Evolutionary conservation across 2,113 vertebrate species (phyloP), one percentile per base, ranked within the genome.

Genomic region (Uria lomvia): DNA sequence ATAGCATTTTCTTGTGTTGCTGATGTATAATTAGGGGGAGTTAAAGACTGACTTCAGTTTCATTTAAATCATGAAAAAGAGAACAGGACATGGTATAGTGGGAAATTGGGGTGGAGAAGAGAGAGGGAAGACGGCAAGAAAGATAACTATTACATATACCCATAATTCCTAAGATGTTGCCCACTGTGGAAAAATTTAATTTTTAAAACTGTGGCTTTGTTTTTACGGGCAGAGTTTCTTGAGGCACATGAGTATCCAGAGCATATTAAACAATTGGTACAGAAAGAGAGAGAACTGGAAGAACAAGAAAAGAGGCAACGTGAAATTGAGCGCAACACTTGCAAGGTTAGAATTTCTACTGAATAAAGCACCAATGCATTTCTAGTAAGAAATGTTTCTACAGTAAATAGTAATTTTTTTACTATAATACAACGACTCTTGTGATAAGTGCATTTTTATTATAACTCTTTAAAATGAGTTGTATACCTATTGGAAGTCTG

Each of bases 291-390:
- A 97, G 99, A 99, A 94, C 96, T 98, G 60, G 99, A 99, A 97
- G 99, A 99, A 95, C 99, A 99, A 88, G 99, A 99, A 88, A 99
- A 99, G 96, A 98, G 98, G 68, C 99, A 99, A 85, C 98, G 99
- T 92, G 99, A 99, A 98, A 99, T 99, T 53, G 99, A 99, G 45
- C 99, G 99, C 65, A 99, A 99, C 96, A 99, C 99, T 5, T 99
- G 99, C 99, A 99, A 99, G 98, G 99, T 99, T 96, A 96, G 97
- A 83, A 50, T 93, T 92, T 75, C 70, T 70, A 45, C 42, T 93
- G 73, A 49, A 23, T 36, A 27, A 52, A 42, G 67, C 79, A 67
- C 26, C 62, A 88, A 22, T 72, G 8, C 38, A 26, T 14, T 87
- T 26, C 45, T 89, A 14, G 22, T 45, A 71, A n/a, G 36, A 92